Conservation (phyloP, 2,888 invertebrate species). For the Cantharis rufa region DNA sequence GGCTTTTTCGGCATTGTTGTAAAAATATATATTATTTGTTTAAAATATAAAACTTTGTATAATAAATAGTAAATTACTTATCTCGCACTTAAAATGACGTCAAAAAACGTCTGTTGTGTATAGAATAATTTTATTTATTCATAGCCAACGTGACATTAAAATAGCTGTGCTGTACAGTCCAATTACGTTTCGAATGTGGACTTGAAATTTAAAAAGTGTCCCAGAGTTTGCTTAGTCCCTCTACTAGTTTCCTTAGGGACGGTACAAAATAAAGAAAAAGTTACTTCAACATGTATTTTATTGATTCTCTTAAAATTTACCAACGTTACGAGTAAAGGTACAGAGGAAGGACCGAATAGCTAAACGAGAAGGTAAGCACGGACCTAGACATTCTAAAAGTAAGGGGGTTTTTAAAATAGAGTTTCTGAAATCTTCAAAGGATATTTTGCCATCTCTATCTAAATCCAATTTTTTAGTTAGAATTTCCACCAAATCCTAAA, state of each 20-base stretch:
- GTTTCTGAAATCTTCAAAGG: slow-evolving; percentile 67
- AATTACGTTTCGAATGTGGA: too few species aligned
- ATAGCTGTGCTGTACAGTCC: too few species aligned
- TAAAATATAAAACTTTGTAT: too few species aligned
- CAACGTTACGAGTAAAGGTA: slow-evolving; percentile 42
- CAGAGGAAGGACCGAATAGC: slow-evolving; percentile 52
- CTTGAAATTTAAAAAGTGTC: too few species aligned
- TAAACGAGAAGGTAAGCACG: slow-evolving; percentile 68
- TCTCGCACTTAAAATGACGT: background rate
- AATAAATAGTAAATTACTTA: background rate
- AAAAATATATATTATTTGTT: background rate
- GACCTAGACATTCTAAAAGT: slow-evolving; percentile 73
- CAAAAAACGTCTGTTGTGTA: background rate
- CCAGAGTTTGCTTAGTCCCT: too few species aligned
- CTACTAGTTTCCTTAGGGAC: too few species aligned
- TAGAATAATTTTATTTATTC: background rate
- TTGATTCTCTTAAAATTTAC: slow-evolving; percentile 37
- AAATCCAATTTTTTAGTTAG: slow-evolving; percentile 75
- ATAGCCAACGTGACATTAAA: background rate
- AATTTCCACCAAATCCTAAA: slow-evolving; percentile 73
- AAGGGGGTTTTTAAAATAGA: slow-evolving; percentile 68
- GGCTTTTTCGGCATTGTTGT: background rate
- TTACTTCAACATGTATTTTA: background rate
- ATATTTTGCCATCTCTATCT: slow-evolving; percentile 75
- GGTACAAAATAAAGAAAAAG: background rate